Percentiles rank a stretch among this genome's conserved stretches.
Evolutionary conservation across 2,113 vertebrate species (phyloP).

Genomic region (Passerina amoena): DNA sequence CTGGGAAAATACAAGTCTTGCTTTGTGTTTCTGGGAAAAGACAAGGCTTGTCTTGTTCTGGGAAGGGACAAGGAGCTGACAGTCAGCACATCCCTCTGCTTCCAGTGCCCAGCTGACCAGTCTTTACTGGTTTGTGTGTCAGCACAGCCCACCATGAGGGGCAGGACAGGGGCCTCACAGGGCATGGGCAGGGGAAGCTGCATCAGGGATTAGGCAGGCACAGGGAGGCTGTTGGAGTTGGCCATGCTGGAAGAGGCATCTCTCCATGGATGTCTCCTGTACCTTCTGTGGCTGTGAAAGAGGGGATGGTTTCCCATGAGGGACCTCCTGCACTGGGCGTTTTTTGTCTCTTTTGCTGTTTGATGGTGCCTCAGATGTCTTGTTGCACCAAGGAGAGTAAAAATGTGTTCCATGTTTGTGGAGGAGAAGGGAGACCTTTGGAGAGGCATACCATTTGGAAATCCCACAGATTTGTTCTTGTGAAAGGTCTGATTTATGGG

Average conservation of each 20-base stretch:
- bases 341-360: rapidly evolving
- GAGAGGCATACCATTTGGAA: not conserved
- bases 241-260: rapidly evolving
- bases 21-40: not conserved
- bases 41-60: not conserved
- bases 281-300: rapidly evolving
- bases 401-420: rapidly evolving
- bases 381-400: rapidly evolving
- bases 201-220: rapidly evolving
- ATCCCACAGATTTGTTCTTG: not conserved
- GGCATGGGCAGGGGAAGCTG: not conserved
- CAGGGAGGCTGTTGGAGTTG: not conserved
- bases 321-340: not conserved
- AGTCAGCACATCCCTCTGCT: rapidly evolving
- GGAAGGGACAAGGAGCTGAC: not conserved
- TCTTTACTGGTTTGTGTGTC: not conserved
- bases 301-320: rapidly evolving
- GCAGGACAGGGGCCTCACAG: not conserved
- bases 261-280: not conserved
- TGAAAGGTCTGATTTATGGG: not conserved
- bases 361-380: not conserved
- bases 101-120: not conserved
- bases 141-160: not conserved
- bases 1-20: not conserved
- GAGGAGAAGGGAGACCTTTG: not conserved